Conservation (phyloP, 1,140 invertebrate species). For the Lithobius niger region DNA sequence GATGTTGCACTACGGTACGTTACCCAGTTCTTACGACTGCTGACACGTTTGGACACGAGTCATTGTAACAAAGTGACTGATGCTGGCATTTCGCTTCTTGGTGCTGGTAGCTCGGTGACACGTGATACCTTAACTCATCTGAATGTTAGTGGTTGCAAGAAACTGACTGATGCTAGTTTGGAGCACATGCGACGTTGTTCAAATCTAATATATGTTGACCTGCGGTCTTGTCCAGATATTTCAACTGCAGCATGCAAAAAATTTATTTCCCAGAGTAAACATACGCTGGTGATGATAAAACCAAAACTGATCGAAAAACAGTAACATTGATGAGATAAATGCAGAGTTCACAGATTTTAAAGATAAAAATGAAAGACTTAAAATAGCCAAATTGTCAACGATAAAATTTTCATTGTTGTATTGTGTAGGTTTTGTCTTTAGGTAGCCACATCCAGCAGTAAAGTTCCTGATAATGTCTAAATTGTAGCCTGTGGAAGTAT, state of each 20-base stretch:
- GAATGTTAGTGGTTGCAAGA: conserved; percentile 63
- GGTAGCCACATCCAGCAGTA: no score
- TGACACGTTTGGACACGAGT: conserved; percentile 62
- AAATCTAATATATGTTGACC: conserved; percentile 19
- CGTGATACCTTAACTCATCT: conserved; percentile 43
- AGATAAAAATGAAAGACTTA: no score
- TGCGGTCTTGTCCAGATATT: conserved; percentile 21
- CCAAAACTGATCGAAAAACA: conserved; percentile 9
- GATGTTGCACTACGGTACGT: conserved; percentile 71
- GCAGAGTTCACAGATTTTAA: no score
- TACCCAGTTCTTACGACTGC: conserved; percentile 54
- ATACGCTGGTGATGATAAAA: conserved; percentile 1
- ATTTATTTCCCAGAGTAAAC: conserved; percentile 17
- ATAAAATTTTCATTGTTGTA: no score
- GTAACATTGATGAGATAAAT: no score
- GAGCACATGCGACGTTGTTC: conserved; percentile 47
- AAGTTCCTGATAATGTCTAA: no score
- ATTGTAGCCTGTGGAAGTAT: no score
- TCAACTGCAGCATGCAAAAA: conserved; percentile 18
- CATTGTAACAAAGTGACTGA: conserved; percentile 75
- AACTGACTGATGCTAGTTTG: conserved; percentile 64
- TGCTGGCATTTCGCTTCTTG: conserved; percentile 71
- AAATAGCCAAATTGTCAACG: no score
- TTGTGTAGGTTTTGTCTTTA: no score
- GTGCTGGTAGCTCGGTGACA: conserved; percentile 45